phyloP scores from a whole-genome alignment of 2,888 invertebrate species.

The Autographa gamma region DNA sequence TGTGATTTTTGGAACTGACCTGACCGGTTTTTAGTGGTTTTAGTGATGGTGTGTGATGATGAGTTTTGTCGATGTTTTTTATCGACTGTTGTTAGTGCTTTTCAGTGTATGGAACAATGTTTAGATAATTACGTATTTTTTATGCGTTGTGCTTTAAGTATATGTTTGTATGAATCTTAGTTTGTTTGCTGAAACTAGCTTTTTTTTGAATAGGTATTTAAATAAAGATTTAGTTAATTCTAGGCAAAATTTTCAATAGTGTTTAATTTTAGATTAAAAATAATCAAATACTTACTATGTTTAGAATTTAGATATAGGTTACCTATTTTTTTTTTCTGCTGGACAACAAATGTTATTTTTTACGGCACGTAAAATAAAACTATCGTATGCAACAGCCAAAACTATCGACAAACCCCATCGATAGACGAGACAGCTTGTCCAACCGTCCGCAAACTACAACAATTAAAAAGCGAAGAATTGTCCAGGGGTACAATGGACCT shows the following conservation, averaged over 20 bases:
- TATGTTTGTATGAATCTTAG: too few species aligned
- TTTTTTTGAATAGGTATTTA: too few species aligned
- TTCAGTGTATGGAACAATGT: neutral
- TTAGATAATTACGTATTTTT: neutral
- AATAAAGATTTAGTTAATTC: too few species aligned
- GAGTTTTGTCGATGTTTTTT: conserved; percentile 49
- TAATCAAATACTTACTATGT: neutral
- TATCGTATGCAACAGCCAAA: neutral
- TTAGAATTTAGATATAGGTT: neutral
- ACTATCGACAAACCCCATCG: conserved; percentile 54
- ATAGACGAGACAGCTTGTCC: conserved; percentile 54
- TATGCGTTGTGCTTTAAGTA: too few species aligned
- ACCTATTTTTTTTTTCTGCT: too few species aligned
- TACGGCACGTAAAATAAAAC: neutral
- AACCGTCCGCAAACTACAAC: conserved; percentile 65
- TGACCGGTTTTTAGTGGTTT: conserved; percentile 82
- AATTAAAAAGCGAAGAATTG: conserved; percentile 80
- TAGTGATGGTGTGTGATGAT: conserved; percentile 53
- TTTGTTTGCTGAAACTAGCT: too few species aligned
- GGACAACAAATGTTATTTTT: neutral
- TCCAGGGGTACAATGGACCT: conserved; percentile 79
- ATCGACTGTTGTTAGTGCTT: neutral
- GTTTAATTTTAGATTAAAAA: too few species aligned
- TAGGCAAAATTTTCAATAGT: too few species aligned
- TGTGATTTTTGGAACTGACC: conserved; percentile 86